A percentile compares a stretch with the other conserved stretches of the same genome.
phyloP scores from a whole-genome alignment of 2,888 invertebrate genomes.

The Sinodicranocentrus sp. region DNA sequence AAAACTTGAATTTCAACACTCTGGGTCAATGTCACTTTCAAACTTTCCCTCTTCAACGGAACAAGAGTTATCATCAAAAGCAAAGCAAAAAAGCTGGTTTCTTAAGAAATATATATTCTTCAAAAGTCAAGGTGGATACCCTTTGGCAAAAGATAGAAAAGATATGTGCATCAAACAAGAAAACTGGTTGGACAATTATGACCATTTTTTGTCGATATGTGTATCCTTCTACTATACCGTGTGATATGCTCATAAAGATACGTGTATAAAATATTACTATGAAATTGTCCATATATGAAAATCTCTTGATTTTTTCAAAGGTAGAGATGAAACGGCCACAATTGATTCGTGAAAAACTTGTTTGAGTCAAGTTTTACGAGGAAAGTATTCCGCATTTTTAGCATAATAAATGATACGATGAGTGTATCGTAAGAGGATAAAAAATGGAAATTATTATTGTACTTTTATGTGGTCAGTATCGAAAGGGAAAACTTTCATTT shows the following conservation, averaged over 20 bases:
- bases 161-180: background rate
- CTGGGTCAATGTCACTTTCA: conserved; percentile 76
- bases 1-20: conserved; percentile 75
- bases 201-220: background rate
- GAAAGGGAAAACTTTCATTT: too few relatives aligned
- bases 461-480: too few relatives aligned
- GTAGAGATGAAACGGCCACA: too few relatives aligned
- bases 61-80: background rate
- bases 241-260: background rate
- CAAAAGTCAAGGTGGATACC: background rate
- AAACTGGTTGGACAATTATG: background rate
- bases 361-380: conserved; percentile 55
- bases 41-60: conserved; percentile 71
- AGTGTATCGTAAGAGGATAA: too few relatives aligned
- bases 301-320: too few relatives aligned
- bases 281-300: too few relatives aligned
- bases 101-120: background rate
- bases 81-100: background rate
- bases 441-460: too few relatives aligned
- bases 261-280: too few relatives aligned
- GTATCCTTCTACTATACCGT: background rate
- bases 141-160: background rate
- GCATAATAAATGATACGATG: too few relatives aligned
- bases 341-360: conserved; percentile 8
- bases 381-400: conserved; percentile 46